phyloP scores from a whole-genome alignment of 1,140 invertebrate genomes.

The Camponotus vicinus region DNA sequence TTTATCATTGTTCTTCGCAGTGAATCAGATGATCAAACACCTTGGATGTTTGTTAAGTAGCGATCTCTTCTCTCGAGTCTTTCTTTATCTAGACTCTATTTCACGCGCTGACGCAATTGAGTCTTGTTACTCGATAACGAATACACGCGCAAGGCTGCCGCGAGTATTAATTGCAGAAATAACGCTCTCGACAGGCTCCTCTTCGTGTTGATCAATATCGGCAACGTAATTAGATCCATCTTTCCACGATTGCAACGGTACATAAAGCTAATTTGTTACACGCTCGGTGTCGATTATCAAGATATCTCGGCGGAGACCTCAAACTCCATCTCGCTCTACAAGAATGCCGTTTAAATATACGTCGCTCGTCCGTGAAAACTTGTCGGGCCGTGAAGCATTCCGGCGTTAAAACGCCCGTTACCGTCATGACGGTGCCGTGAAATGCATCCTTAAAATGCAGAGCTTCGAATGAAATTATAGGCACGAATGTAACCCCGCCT shows the following conservation, averaged over 20 bases:
- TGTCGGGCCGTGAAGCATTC: constrained; percentile 14
- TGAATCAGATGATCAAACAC: constrained; percentile 44
- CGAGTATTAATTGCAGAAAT: background rate
- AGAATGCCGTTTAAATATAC: constrained; percentile 23
- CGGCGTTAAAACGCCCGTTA: background rate
- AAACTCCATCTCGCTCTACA: background rate
- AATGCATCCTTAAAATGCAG: constrained; percentile 53
- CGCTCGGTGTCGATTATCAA: background rate
- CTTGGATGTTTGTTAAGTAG: constrained; percentile 20
- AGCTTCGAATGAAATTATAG: constrained; percentile 60
- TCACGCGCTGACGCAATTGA: background rate
- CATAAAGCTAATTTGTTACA: background rate
- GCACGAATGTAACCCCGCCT: constrained; percentile 27
- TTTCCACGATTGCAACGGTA: background rate
- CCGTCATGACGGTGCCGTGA: background rate
- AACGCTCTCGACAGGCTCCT: background rate
- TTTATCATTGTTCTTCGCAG: constrained; percentile 53
- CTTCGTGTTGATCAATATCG: constrained; percentile 28
- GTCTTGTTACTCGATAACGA: constrained; percentile 30
- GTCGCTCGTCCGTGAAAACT: constrained; percentile 24
- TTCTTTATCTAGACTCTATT: background rate
- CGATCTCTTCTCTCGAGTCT: background rate
- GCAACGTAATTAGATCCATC: constrained; percentile 35
- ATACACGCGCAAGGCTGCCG: background rate
- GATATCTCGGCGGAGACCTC: background rate